Evolutionary conservation across 2,888 invertebrate species (phyloP).

Genomic region (Herminia tarsipennalis): DNA sequence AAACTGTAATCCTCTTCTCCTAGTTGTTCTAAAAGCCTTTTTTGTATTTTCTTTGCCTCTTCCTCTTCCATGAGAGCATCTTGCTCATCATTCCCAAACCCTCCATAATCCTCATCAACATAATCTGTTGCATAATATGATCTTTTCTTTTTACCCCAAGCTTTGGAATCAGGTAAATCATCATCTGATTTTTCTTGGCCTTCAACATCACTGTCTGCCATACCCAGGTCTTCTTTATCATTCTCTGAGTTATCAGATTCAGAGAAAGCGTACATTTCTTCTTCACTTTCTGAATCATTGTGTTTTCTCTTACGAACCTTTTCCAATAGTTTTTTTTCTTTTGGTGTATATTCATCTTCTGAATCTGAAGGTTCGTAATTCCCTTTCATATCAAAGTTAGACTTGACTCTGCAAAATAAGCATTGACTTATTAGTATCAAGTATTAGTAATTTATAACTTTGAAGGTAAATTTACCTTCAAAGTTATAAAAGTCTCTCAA

Average conservation of each 20-base stretch:
- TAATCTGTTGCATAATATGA: slow-evolving; percentile 95
- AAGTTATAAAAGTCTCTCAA: too few relatives aligned
- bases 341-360: slow-evolving; percentile 89
- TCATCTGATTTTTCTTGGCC: slow-evolving; percentile 88
- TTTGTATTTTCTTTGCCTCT: slow-evolving; percentile 93
- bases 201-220: slow-evolving; percentile 91
- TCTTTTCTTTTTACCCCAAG: slow-evolving; percentile 94
- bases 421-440: too few relatives aligned
- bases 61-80: slow-evolving; percentile 92
- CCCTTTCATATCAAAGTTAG: slow-evolving; percentile 75
- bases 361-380: slow-evolving; percentile 89
- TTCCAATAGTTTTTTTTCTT: slow-evolving; percentile 87
- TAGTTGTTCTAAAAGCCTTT: slow-evolving; percentile 90
- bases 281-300: slow-evolving; percentile 85
- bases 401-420: slow-evolving; percentile 62
- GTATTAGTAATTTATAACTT: too few relatives aligned
- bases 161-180: slow-evolving; percentile 91
- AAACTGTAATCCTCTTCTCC: slow-evolving; percentile 91
- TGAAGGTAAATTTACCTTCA: too few relatives aligned
- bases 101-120: slow-evolving; percentile 94
- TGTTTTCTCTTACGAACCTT: slow-evolving; percentile 85
- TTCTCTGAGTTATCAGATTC: slow-evolving; percentile 77
- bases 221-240: slow-evolving; percentile 76
- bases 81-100: slow-evolving; percentile 87
- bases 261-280: slow-evolving; percentile 88